Evolutionary conservation across 2,888 invertebrate genomes (phyloP).

Genomic region (Melieria omissa): DNA sequence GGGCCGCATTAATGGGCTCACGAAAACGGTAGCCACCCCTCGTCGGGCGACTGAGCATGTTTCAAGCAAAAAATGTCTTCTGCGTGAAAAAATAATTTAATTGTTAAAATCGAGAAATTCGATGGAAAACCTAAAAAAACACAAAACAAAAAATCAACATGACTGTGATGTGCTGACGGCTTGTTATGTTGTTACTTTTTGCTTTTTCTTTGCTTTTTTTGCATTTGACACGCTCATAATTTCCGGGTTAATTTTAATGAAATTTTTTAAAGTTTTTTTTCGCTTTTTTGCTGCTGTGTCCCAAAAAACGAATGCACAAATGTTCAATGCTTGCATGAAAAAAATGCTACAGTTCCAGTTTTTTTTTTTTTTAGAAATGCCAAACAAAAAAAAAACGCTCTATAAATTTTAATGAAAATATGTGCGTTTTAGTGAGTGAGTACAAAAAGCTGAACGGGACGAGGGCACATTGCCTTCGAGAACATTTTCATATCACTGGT

Average conservation of each 20-base stretch:
- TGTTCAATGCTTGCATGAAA: too few species aligned
- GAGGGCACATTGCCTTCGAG: too few species aligned
- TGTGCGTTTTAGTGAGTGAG: constrained; percentile 20
- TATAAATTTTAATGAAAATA: constrained; percentile 64
- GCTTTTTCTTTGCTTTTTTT: constrained; percentile 35
- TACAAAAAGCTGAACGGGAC: too few species aligned
- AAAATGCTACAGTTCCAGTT: background rate
- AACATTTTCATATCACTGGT: too few species aligned
- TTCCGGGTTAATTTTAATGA: constrained; percentile 53
- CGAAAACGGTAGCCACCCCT: constrained; percentile 55
- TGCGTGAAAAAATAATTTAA: constrained; percentile 62
- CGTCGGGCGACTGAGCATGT: constrained; percentile 24
- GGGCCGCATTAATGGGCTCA: constrained; percentile 57
- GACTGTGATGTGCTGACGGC: constrained; percentile 46
- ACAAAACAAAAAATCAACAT: constrained; percentile 37
- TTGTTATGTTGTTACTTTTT: constrained; percentile 43
- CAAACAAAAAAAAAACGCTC: constrained; percentile 53
- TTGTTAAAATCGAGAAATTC: constrained; percentile 55
- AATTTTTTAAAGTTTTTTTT: constrained; percentile 44
- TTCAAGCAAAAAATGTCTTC: constrained; percentile 43
- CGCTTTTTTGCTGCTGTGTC: constrained; percentile 1
- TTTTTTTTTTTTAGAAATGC: constrained; percentile 40
- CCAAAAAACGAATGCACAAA: background rate
- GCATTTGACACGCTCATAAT: constrained; percentile 52
- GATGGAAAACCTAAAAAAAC: constrained; percentile 48